Percentiles rank a stretch among this genome's conserved stretches.
These are phyloP conservation scores for Archips crataeganus DNA, from an alignment of 2,888 invertebrate species.

Conservation along the genomic window DNA sequence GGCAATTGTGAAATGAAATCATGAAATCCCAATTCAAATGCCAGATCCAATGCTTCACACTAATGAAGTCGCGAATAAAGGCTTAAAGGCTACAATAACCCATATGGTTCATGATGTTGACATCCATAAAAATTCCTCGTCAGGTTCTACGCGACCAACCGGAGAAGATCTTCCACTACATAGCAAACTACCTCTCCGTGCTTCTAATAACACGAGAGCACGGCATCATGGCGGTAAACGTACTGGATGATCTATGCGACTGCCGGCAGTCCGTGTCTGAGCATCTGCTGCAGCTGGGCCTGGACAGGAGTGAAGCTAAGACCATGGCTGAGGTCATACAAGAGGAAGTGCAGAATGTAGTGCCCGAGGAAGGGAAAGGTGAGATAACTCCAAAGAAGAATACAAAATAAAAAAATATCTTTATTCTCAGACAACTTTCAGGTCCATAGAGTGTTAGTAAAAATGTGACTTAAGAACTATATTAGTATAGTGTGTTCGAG, in stretches of 20 bases:
- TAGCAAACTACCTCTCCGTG: conserved; percentile 90
- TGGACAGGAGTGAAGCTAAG: conserved; percentile 53
- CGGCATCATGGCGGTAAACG: conserved; percentile 72
- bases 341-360: conserved; percentile 63
- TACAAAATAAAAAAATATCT: no score
- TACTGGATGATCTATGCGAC: conserved; percentile 78
- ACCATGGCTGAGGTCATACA: conserved; percentile 67
- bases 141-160: conserved; percentile 90
- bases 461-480: no score
- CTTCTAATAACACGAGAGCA: conserved; percentile 89
- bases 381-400: neutral
- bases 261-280: conserved; percentile 72
- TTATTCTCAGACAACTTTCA: no score
- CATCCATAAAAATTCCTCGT: neutral
- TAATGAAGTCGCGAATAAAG: no score
- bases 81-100: no score
- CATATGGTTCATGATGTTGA: no score
- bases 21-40: no score
- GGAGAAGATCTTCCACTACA: conserved; percentile 87
- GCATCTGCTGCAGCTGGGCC: conserved; percentile 65
- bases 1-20: no score
- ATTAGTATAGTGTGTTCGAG: no score
- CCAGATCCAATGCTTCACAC: no score
- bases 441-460: no score
- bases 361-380: conserved; percentile 69